These are phyloP conservation scores for Phaenicophaeus curvirostris DNA, from an alignment of 2,797 vertebrate genomes.

Conservation along the genomic window DNA sequence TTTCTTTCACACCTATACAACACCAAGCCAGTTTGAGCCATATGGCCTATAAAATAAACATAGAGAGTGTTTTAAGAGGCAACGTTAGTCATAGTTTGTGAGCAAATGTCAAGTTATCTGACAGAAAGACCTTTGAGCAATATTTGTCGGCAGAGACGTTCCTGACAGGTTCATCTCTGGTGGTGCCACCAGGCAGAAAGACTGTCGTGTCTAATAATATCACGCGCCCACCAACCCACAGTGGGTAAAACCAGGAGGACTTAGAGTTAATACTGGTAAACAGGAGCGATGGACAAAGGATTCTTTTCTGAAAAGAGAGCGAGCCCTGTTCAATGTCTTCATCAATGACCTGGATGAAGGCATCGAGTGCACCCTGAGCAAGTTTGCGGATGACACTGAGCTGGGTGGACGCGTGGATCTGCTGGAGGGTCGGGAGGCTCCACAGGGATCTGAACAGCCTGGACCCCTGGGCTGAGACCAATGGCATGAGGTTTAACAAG, in stretches of 20 bases:
- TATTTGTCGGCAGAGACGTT: not conserved
- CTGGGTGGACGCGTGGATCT: too few species aligned
- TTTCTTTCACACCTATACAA: conserved; percentile 20
- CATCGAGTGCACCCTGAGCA: too few species aligned
- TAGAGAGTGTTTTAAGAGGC: conserved; percentile 8
- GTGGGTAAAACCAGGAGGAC: not conserved
- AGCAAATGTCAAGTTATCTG: conserved; percentile 30
- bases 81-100: conserved; percentile 23
- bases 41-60: conserved; percentile 62
- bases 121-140: conserved; percentile 18
- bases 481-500: too few species aligned
- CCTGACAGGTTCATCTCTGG: conserved; percentile 17
- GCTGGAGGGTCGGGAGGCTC: too few species aligned
- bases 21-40: not conserved
- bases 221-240: not conserved
- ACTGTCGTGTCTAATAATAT: not conserved
- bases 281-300: not conserved
- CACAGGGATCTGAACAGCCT: too few species aligned
- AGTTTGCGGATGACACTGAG: too few species aligned
- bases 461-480: too few species aligned
- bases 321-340: too few species aligned
- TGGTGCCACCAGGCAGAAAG: not conserved
- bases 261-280: not conserved
- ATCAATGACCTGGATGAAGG: too few species aligned
- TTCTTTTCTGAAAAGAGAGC: not conserved